Conservation (phyloP, 35 echinoderm and acorn worm genomes). For the Hemicentrotus pulcherrimus region DNA sequence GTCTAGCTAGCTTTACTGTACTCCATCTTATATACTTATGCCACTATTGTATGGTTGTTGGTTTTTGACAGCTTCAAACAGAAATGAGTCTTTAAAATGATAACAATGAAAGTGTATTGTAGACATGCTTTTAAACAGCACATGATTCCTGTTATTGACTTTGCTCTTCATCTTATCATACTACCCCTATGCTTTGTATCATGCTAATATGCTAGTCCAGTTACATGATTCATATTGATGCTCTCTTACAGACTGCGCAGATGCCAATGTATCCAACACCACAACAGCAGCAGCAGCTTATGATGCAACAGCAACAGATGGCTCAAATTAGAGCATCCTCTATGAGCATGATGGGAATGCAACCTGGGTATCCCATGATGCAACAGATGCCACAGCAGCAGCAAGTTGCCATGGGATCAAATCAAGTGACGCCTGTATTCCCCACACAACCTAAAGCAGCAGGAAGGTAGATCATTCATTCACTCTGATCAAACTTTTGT, state of each 20-base stretch:
- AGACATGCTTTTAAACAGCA: too few species aligned
- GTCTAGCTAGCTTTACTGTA: not conserved
- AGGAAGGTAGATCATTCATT: constrained; percentile 21
- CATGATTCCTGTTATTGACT: too few species aligned
- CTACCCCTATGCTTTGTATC: too few species aligned
- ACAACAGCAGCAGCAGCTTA: constrained; percentile 47
- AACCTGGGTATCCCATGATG: constrained; percentile 37
- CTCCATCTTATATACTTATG: not conserved
- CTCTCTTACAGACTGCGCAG: not conserved
- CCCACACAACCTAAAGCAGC: constrained; percentile 4
- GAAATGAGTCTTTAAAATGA: too few species aligned
- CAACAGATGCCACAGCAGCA: constrained; percentile 3
- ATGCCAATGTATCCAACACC: constrained; percentile 44
- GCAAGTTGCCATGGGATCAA: constrained; percentile 20
- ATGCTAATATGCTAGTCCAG: too few species aligned
- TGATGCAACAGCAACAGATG: constrained; percentile 42
- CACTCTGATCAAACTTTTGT: not conserved
- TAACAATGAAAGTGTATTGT: too few species aligned
- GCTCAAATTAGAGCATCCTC: constrained; percentile 15
- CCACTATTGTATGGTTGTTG: too few species aligned
- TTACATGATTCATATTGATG: too few species aligned
- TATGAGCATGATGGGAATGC: constrained; percentile 37
- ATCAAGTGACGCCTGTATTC: constrained; percentile 23
- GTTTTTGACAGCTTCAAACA: too few species aligned
- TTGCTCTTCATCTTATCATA: too few species aligned